Evolutionary conservation across 1,140 invertebrate genomes (phyloP), one percentile per base, ranked within the genome.

Genomic region (Saccostrea glomerata): DNA sequence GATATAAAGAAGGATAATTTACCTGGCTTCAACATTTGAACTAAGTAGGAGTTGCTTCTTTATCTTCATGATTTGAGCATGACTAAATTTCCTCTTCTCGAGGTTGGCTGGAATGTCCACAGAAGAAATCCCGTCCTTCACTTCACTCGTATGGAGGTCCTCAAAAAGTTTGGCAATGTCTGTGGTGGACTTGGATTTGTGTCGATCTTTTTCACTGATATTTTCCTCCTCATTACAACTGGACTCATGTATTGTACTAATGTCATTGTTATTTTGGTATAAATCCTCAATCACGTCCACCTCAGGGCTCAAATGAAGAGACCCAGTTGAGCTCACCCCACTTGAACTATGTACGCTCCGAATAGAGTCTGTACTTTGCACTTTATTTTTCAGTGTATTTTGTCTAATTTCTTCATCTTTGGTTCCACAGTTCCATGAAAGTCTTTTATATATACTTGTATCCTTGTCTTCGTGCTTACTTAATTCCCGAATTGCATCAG

Each of bases 401-500:
- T 91, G 84, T 58, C 90, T 90, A 17, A 92, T 91, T 23, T 91
- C 88, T 93, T 90, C 94, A 94, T 88, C 93, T 7, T 89, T 89
- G n/a, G 91, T 92, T 36, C 96, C 96, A 90, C 95, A 96, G 93
- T 97, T 97, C 96, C 96, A 97, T 17, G 96, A 97, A 20, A 97
- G 93, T 47, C 96, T 94, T 94, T 97, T 97, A 92, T 97, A 96
- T 88, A 97, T 97, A 86, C 95, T 96, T 36, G 95, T 94, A 93
- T 97, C 96, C 92, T 93, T 92, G 85, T 93, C 90, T 70, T 94
- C 90, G 36, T 89, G 82, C 87, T 89, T 96, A 94, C 96, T 96
- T 60, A 97, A 95, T 92, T 97, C 96, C 93, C 97, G 96, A 86
- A 97, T 96, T 23, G 96, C 95, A 87, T 97, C 96, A 7, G 96